These are phyloP conservation scores for Scelioninae gen. 1 DNA, from an alignment of 2,888 invertebrate genomes.

Conservation along the genomic window DNA sequence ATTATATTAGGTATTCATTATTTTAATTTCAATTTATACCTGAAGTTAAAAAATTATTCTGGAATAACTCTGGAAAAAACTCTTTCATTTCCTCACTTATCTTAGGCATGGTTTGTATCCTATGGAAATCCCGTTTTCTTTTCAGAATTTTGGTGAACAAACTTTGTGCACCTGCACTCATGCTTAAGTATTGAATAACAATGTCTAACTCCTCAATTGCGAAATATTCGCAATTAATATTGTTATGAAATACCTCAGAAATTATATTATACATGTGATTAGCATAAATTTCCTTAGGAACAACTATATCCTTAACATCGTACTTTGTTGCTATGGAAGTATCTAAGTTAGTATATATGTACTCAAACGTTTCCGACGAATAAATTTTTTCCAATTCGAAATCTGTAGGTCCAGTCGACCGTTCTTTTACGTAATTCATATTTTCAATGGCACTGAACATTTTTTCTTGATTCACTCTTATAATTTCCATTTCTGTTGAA, in stretches of 20 bases:
- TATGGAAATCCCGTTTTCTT: conserved; percentile 76
- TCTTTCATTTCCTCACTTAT: conserved; percentile 68
- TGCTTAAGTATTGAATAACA: conserved; percentile 75
- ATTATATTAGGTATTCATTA: background rate
- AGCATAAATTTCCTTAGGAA: conserved; percentile 73
- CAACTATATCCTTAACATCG: conserved; percentile 72
- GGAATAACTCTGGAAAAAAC: conserved; percentile 72
- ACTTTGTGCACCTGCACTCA: conserved; percentile 75
- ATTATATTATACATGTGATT: conserved; percentile 74
- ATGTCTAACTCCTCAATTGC: conserved; percentile 75
- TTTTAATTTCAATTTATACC: conserved; percentile 36
- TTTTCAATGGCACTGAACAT: conserved; percentile 72
- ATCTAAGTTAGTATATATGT: conserved; percentile 65
- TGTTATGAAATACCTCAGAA: conserved; percentile 76
- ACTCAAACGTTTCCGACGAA: conserved; percentile 14
- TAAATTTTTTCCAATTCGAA: conserved; percentile 78
- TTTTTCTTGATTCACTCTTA: conserved; percentile 57
- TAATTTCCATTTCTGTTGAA: conserved; percentile 64
- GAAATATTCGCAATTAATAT: conserved; percentile 81
- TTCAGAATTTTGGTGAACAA: conserved; percentile 78
- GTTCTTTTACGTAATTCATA: conserved; percentile 76
- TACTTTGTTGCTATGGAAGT: conserved; percentile 70
- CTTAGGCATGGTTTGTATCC: conserved; percentile 59
- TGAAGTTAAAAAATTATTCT: conserved; percentile 63
- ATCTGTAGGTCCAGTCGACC: conserved; percentile 72